Evolutionary conservation across 2,113 vertebrate genomes (phyloP).

Genomic region (Galeopterus variegatus): DNA sequence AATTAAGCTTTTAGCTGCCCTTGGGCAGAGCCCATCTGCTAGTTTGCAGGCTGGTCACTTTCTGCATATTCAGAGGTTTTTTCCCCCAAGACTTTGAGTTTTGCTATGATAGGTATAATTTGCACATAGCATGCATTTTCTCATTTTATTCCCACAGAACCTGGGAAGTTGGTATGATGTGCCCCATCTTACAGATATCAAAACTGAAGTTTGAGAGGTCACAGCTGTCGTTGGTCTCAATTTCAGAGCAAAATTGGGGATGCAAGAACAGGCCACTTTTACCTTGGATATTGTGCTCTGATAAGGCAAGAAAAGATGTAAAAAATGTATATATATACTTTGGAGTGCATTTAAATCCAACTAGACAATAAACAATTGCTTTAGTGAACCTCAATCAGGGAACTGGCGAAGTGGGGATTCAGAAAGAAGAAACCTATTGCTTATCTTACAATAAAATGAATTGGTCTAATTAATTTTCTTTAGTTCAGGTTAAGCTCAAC

Average conservation of each 20-base stretch:
- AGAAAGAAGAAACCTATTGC: slow-evolving; percentile 54
- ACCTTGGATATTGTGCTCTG: not conserved
- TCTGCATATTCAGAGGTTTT: slow-evolving; percentile 18
- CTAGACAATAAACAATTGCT: not conserved
- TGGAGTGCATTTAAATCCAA: not conserved
- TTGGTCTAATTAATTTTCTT: slow-evolving; percentile 71
- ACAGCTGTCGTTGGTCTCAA: not conserved
- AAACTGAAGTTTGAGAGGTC: slow-evolving; percentile 43
- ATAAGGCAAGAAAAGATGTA: not conserved
- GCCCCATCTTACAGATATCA: not conserved
- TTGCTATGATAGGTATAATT: not conserved
- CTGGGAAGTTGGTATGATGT: not conserved
- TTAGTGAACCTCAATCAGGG: not conserved
- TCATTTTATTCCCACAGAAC: not conserved
- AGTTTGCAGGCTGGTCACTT: slow-evolving; percentile 58
- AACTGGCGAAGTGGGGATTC: not conserved
- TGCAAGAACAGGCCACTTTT: not conserved
- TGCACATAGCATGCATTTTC: not conserved
- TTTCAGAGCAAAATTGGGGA: not conserved
- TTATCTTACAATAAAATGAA: slow-evolving; percentile 71
- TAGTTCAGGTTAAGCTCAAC: slow-evolving; percentile 64
- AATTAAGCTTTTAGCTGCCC: slow-evolving; percentile 78
- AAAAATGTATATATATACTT: not conserved
- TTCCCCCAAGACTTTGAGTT: not conserved
- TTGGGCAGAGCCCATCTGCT: slow-evolving; percentile 82